Conservation (phyloP, 2,888 invertebrate genomes). For the Nematopogon swammerdamellus region DNA sequence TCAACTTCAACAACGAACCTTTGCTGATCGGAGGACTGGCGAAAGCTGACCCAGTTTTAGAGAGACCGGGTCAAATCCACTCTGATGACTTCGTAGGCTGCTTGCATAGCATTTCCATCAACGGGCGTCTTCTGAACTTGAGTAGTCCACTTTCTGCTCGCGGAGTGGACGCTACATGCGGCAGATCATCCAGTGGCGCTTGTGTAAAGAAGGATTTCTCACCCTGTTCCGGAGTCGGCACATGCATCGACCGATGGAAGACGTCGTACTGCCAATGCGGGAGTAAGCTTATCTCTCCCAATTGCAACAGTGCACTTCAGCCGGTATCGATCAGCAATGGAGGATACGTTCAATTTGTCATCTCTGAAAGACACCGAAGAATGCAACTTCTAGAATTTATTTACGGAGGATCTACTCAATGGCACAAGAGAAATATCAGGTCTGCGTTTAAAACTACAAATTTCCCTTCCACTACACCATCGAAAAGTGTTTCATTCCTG, state of each 20-base stretch:
- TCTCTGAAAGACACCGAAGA: slow-evolving; percentile 80
- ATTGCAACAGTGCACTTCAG: slow-evolving; percentile 75
- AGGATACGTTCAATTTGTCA: slow-evolving; percentile 72
- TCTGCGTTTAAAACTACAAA: slow-evolving; percentile 18
- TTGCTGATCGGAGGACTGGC: slow-evolving; percentile 82
- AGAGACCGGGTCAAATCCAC: slow-evolving; percentile 85
- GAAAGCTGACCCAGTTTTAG: slow-evolving; percentile 81
- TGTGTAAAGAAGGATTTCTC: slow-evolving; percentile 54
- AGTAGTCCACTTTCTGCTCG: slow-evolving; percentile 71
- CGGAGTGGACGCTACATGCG: slow-evolving; percentile 74
- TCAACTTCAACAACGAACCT: slow-evolving; percentile 88
- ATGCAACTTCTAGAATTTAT: slow-evolving; percentile 82
- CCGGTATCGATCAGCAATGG: slow-evolving; percentile 77
- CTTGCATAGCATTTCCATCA: slow-evolving; percentile 85
- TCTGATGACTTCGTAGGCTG: slow-evolving; percentile 94
- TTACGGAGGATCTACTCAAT: slow-evolving; percentile 69
- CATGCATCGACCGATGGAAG: slow-evolving; percentile 85
- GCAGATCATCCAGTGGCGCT: slow-evolving; percentile 63
- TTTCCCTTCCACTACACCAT: slow-evolving; percentile 42
- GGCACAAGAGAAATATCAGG: slow-evolving; percentile 46
- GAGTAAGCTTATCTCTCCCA: slow-evolving; percentile 67
- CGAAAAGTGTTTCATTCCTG: slow-evolving; percentile 73
- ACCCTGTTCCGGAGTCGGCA: slow-evolving; percentile 50
- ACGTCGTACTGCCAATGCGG: slow-evolving; percentile 69
- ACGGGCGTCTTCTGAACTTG: slow-evolving; percentile 79